These are phyloP conservation scores for Plutomurus gul DNA, from an alignment of 1,140 invertebrate genomes.

Conservation along the genomic window DNA sequence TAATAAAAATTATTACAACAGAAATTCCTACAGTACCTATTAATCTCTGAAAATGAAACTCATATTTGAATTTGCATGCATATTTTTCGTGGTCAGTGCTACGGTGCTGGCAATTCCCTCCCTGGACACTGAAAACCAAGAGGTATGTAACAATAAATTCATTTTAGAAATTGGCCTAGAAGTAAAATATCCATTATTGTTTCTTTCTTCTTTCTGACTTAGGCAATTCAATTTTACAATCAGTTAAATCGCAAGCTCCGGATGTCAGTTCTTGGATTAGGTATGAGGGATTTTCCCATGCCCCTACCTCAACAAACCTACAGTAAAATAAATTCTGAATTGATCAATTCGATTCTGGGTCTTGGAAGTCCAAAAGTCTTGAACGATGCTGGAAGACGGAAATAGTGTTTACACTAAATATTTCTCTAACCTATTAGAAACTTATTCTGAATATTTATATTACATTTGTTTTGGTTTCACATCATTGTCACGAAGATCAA, in stretches of 20 bases:
- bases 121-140: background rate
- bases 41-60: background rate
- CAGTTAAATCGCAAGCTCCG: background rate
- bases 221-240: background rate
- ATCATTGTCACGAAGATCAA: too few species aligned
- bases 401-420: background rate
- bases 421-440: background rate
- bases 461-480: background rate
- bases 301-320: background rate
- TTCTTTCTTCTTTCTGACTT: background rate
- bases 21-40: too few species aligned
- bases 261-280: background rate
- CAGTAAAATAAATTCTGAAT: constrained; percentile 71
- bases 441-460: too few species aligned
- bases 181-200: background rate
- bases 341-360: constrained; percentile 73
- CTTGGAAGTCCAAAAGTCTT: constrained; percentile 73
- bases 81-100: background rate
- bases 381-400: constrained; percentile 66
- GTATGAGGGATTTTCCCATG: background rate
- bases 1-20: too few species aligned
- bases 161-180: too few species aligned
- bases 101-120: background rate
- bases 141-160: too few species aligned
- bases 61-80: background rate